These are phyloP conservation scores for Napeogenes inachia DNA, from an alignment of 2,888 invertebrate genomes.

Conservation along the genomic window DNA sequence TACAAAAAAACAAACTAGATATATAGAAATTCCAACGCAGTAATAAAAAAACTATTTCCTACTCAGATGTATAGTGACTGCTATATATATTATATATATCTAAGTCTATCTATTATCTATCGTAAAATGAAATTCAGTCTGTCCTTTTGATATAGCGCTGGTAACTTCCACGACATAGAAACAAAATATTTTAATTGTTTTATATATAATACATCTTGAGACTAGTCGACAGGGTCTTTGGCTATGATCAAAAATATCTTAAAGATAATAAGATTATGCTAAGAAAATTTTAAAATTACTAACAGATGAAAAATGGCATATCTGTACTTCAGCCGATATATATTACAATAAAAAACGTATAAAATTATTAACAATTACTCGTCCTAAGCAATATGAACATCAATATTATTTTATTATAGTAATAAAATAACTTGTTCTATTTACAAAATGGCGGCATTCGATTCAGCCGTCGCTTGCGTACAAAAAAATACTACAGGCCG, in stretches of 20 bases:
- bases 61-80: slow-evolving; percentile 23
- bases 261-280: slow-evolving; percentile 29
- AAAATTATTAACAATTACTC: slow-evolving; percentile 8
- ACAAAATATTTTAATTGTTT: slow-evolving; percentile 52
- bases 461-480: slow-evolving; percentile 23
- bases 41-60: no score
- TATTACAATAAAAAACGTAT: slow-evolving; percentile 7
- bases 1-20: background rate
- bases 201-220: slow-evolving; percentile 58
- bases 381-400: slow-evolving; percentile 7
- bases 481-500: slow-evolving; percentile 30
- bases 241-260: slow-evolving; percentile 48
- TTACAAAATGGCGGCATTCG: slow-evolving; percentile 27
- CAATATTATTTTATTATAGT: slow-evolving; percentile 11
- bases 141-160: slow-evolving; percentile 54
- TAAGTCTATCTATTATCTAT: slow-evolving; percentile 38
- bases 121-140: slow-evolving; percentile 47
- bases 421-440: slow-evolving; percentile 20
- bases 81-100: slow-evolving; percentile 12
- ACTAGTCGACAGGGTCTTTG: slow-evolving; percentile 71
- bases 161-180: slow-evolving; percentile 54
- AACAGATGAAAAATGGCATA: slow-evolving; percentile 22
- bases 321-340: background rate
- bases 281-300: slow-evolving; percentile 14
- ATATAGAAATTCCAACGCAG: background rate